Evolutionary conservation across 2,888 invertebrate species (phyloP), one percentile per base, ranked within the genome.

Genomic region (Drepanosiphum platanoidis): DNA sequence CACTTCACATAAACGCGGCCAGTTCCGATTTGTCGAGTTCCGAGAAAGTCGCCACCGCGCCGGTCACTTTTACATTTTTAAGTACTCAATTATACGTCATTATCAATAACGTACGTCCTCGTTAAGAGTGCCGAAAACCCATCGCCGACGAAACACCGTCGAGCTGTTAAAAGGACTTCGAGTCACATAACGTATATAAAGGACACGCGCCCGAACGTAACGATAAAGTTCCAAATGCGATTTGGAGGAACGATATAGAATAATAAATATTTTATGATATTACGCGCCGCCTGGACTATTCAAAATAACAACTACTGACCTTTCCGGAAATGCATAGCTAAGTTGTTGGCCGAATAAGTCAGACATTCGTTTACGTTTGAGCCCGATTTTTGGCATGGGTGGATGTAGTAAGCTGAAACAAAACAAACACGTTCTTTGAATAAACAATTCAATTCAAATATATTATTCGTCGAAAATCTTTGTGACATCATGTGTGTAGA

Each of bases 351-450:
- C 86, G 94, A 93, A 87, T 93, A 92, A 80, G 93, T 92, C 66
- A 96, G 90, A 88, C 96, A 96, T 27, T 91, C 91, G 88, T 96
- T 95, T 15, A 95, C 91, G 81, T 93, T 91, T 3, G 94, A 93
- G 89, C 95, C 94, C 86, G 91, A 90, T 87, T 91, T 92, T n/a
- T 93, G 92, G 89, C 96, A 96, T 87, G 93, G 92, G 52, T 94
- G 94, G 66, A 95, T 91, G 89, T 94, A 95, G 89, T 95, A 88
- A n/a, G 88, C 88, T 88, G 87, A 15, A 87, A 87, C 58, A 87
- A 34, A 34, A 46, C 58, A 18, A 82, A 9, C 34, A 34, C 52
- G 32, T 8, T 5, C 34, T n/a, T 75, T 7, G 30, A 15, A 34
- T 27, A 27, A 34, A 34, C 34, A 18, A 36, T 13, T 15, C 3